phyloP scores from a whole-genome alignment of 2,888 invertebrate species.

The Lycophotia porphyrea region DNA sequence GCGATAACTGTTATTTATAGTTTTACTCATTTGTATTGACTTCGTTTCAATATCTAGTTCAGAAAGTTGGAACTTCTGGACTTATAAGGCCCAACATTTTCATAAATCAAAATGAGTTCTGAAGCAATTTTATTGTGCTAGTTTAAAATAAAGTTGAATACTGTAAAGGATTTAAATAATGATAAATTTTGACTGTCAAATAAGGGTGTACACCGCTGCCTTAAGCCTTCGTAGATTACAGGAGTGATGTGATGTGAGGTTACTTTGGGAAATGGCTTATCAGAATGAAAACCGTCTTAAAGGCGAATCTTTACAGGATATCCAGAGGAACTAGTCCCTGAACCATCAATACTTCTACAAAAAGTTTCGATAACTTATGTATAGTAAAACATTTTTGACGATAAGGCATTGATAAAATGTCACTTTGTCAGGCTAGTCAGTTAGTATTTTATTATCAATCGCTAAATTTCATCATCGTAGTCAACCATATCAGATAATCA shows the following conservation, averaged over 20 bases:
- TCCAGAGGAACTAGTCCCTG: too few species aligned
- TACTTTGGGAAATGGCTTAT: neutral
- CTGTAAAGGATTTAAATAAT: neutral
- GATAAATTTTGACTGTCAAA: accelerated
- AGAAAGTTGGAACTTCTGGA: neutral
- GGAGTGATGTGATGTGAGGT: neutral
- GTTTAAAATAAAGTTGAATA: neutral
- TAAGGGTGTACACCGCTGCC: neutral
- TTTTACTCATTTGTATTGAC: constrained; percentile 9
- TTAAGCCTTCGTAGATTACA: neutral
- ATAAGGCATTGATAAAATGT: neutral
- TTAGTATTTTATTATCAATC: neutral
- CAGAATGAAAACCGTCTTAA: neutral
- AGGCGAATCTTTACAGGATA: neutral
- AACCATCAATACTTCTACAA: neutral
- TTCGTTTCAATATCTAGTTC: constrained; percentile 3
- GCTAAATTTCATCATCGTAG: neutral
- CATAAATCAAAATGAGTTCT: neutral
- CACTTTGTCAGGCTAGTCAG: neutral
- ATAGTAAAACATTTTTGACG: neutral
- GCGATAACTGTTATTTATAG: constrained; percentile 6
- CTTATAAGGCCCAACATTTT: neutral
- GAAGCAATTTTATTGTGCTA: neutral
- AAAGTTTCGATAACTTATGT: neutral
- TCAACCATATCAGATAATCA: neutral